A percentile compares a stretch with the other conserved stretches of the same genome.
Conservation (phyloP, 2,113 vertebrate genomes). For the Nesospiza acunhae region DNA sequence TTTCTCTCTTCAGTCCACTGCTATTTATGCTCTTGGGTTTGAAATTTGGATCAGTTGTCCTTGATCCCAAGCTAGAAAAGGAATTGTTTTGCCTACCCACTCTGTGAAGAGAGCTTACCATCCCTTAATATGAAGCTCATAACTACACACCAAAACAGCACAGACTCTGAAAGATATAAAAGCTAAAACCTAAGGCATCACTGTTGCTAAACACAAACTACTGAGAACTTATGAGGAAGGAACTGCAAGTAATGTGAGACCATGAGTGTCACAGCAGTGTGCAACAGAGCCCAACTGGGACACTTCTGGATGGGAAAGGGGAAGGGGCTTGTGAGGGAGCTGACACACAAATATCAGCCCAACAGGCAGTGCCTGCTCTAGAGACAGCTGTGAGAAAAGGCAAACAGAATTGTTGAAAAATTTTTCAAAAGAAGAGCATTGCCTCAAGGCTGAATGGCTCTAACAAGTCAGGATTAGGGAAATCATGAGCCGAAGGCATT, state of each 20-base stretch:
- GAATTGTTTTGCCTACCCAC: not conserved
- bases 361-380: not conserved
- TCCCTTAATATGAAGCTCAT: not conserved
- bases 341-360: not conserved
- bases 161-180: not conserved
- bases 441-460: not conserved
- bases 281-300: accelerated
- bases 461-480: not conserved
- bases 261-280: not conserved
- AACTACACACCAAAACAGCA: not conserved
- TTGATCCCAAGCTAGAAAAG: not conserved
- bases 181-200: not conserved
- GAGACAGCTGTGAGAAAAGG: not conserved
- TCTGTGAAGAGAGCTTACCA: not conserved
- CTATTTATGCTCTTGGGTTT: not conserved
- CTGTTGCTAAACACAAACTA: not conserved
- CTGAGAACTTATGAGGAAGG: not conserved
- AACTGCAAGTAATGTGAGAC: not conserved
- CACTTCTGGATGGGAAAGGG: not conserved
- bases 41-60: not conserved
- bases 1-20: not conserved
- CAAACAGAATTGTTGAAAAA: not conserved
- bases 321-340: not conserved
- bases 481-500: not conserved
- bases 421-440: not conserved